phyloP scores from a whole-genome alignment of 2,113 vertebrate genomes.

The Nothoprocta pentlandii region DNA sequence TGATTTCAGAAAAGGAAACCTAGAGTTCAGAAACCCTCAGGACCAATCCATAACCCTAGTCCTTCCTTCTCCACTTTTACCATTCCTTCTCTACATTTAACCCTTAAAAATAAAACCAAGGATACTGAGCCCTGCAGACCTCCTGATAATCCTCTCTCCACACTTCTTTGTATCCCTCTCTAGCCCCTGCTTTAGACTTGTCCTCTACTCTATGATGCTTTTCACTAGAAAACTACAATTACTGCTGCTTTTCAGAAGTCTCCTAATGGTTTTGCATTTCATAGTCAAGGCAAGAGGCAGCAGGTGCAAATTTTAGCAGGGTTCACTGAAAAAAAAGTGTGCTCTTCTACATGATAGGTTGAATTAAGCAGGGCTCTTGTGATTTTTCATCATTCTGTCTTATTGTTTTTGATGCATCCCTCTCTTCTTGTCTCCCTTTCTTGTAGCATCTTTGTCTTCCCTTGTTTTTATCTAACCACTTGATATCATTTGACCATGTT shows the following conservation, averaged over 20 bases:
- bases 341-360: neutral
- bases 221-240: neutral
- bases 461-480: slow-evolving; percentile 1
- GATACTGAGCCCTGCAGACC: neutral
- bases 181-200: neutral
- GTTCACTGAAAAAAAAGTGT: neutral
- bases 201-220: neutral
- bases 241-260: neutral
- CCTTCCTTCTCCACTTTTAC: neutral
- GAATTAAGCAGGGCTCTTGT: neutral
- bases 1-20: neutral
- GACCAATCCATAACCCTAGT: neutral
- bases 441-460: neutral
- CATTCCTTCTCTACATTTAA: neutral
- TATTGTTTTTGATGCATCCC: neutral
- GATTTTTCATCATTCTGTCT: neutral
- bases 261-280: neutral
- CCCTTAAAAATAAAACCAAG: neutral
- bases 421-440: neutral
- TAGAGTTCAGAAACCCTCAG: neutral
- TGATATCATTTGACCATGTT: neutral
- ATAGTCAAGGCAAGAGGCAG: neutral
- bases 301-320: neutral
- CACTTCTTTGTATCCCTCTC: neutral
- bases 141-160: neutral